Conservation (phyloP, 2,797 vertebrate genomes). For the Nasua narica region DNA sequence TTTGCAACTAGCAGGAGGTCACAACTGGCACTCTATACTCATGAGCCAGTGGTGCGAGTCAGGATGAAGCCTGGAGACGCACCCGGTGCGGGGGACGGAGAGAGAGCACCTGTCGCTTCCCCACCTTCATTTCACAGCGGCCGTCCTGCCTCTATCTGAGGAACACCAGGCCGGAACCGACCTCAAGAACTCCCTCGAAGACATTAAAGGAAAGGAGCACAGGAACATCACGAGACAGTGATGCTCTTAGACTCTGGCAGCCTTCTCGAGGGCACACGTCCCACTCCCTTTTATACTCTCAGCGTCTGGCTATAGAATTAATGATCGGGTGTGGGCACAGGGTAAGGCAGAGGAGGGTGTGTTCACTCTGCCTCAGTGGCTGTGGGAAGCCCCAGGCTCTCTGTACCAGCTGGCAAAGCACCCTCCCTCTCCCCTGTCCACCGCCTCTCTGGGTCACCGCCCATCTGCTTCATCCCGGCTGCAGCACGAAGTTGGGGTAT, state of each 20-base stretch:
- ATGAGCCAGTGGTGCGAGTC: neutral
- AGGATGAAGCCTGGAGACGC: neutral
- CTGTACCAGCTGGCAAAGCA: conserved; percentile 4
- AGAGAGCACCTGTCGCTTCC: neutral
- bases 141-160: neutral
- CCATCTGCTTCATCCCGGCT: conserved; percentile 19
- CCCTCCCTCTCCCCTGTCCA: neutral
- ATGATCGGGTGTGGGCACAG: neutral
- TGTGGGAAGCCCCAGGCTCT: neutral
- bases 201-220: neutral
- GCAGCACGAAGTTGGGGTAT: neutral
- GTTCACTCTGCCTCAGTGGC: neutral
- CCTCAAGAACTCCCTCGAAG: neutral
- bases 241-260: neutral
- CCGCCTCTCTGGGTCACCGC: conserved; percentile 27
- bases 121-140: neutral
- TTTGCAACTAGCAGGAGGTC: neutral
- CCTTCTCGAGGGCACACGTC: neutral
- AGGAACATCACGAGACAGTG: neutral
- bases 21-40: neutral
- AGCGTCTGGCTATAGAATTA: neutral
- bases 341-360: neutral
- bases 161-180: neutral
- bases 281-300: neutral
- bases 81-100: neutral